A percentile compares a stretch with the other conserved stretches of the same genome.
These are phyloP conservation scores for Pomatostomus ruficeps DNA, from an alignment of 2,113 vertebrate species.

Conservation along the genomic window DNA sequence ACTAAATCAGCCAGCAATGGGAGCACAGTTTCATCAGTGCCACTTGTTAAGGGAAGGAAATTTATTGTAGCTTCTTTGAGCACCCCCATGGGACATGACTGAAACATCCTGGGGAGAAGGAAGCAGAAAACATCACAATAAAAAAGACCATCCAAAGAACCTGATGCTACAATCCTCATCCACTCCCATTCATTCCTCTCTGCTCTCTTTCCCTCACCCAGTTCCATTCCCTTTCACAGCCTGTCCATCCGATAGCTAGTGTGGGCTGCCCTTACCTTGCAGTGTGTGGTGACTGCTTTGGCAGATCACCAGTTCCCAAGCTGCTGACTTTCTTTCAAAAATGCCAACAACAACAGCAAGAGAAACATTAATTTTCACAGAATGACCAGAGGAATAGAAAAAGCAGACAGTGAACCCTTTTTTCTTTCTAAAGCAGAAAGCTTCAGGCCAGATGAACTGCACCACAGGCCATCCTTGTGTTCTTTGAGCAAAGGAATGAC, in stretches of 20 bases:
- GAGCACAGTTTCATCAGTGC: background rate
- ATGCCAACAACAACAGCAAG: background rate
- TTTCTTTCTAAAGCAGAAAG: background rate
- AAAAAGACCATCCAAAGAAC: background rate
- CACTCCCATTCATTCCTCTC: background rate
- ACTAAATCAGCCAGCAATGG: background rate
- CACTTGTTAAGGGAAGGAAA: background rate
- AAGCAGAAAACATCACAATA: background rate
- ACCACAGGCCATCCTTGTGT: background rate
- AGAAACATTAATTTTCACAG: background rate
- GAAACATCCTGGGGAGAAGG: background rate
- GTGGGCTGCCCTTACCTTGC: background rate
- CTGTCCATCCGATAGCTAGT: background rate
- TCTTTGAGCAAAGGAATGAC: background rate
- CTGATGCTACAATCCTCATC: background rate
- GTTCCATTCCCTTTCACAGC: background rate
- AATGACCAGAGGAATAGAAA: background rate
- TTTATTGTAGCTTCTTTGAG: background rate
- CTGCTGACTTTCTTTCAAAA: background rate
- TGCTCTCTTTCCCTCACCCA: background rate
- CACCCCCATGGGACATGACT: background rate
- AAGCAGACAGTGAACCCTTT: background rate
- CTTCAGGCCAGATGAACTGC: background rate
- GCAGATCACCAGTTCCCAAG: background rate
- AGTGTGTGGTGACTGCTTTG: background rate